Percentiles rank a stretch among this genome's conserved stretches.
phyloP scores from a whole-genome alignment of 2,113 vertebrate genomes.

The Pedionomus torquatus region DNA sequence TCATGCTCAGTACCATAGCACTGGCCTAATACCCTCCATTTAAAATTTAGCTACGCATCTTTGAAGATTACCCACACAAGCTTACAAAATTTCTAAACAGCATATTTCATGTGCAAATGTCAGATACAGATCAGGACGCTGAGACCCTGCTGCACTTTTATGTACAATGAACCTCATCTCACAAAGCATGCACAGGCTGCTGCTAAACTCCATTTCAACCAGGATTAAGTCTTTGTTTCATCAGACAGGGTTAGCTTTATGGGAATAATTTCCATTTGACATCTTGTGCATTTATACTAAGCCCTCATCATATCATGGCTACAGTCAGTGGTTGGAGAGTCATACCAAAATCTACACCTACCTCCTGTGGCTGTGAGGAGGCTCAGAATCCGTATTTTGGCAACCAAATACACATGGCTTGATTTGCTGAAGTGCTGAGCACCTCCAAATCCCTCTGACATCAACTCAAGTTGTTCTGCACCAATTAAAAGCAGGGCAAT shows the following conservation, averaged over 20 bases:
- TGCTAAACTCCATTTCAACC: neutral
- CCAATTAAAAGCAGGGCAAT: neutral
- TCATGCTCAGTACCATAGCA: neutral
- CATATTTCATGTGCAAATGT: neutral
- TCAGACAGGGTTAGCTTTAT: neutral
- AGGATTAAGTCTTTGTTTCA: neutral
- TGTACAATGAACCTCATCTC: neutral
- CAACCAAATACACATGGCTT: neutral
- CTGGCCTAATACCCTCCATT: neutral
- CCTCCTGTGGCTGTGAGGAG: neutral
- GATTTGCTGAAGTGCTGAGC: neutral
- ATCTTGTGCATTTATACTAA: neutral
- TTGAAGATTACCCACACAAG: neutral
- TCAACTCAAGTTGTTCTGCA: neutral
- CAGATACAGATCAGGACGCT: neutral
- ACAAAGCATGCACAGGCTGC: neutral
- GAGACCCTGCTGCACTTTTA: neutral
- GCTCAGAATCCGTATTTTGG: neutral
- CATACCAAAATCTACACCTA: neutral
- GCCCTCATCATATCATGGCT: neutral
- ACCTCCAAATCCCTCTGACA: constrained; percentile 3
- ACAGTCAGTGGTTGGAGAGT: neutral
- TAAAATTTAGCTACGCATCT: neutral
- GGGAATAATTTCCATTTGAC: neutral
- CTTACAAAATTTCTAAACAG: neutral